Evolutionary conservation across 2,797 vertebrate species (phyloP).

Genomic region (Nasua narica): DNA sequence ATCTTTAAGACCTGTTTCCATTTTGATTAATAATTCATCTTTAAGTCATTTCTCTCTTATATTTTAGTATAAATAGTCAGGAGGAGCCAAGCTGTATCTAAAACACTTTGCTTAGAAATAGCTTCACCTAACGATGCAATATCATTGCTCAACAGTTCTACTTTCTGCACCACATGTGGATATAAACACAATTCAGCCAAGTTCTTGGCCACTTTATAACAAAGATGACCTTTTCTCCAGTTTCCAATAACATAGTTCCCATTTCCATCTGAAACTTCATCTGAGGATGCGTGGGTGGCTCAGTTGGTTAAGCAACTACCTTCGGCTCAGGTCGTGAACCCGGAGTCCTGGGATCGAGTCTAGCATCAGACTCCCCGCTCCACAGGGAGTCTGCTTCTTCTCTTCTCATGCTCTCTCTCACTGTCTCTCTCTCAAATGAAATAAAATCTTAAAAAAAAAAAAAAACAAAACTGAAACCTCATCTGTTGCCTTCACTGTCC

Average conservation of each 20-base stretch:
- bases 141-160: neutral
- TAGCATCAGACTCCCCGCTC: too few relatives aligned
- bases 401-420: too few relatives aligned
- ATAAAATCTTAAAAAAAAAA: too few relatives aligned
- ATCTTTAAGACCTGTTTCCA: neutral
- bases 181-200: neutral
- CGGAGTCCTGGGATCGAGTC: too few relatives aligned
- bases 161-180: neutral
- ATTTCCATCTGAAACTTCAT: neutral
- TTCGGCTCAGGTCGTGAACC: too few relatives aligned
- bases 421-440: too few relatives aligned
- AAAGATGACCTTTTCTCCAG: neutral
- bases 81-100: neutral
- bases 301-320: too few relatives aligned
- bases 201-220: neutral
- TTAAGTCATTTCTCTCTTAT: neutral
- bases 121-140: neutral
- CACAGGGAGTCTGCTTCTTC: too few relatives aligned
- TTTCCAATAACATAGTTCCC: neutral
- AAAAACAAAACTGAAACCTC: neutral
- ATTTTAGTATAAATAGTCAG: neutral
- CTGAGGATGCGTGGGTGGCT: neutral
- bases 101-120: neutral
- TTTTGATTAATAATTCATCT: neutral
- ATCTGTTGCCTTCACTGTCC: neutral